Base-by-base conservation (phyloP, 2,888 invertebrate genomes). In the Dusona sp. region DNA sequence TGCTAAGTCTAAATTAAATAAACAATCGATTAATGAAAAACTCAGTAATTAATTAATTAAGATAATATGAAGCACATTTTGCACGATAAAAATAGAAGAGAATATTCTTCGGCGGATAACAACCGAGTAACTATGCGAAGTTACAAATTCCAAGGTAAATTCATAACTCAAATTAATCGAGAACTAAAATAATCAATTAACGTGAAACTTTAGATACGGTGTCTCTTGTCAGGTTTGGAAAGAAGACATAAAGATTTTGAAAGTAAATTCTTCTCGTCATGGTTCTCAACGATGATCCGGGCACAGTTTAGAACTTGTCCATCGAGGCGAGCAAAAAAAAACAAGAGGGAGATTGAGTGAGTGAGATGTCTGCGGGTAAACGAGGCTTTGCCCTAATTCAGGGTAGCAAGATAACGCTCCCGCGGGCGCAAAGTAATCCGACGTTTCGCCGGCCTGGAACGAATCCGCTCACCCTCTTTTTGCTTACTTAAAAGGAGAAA, bases 351-450 rank as follows among this genome's bases (percentile, higher is more conserved):
- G 68, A 25, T 51, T 19, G 81, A 67, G 80, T 19, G 79, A 73
- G 65, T 22, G 73, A 67, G 78, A 73, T 61, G 82, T 79, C 75
- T 79, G 79, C 36, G 85, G 74, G 82, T 74, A 83, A 86, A 86
- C 75, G 85, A 83, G 83, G 83, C 85, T 86, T 75, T 79, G 83
- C 82, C 85, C 85, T 86, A 86, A 86, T 83, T 86, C 79, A 70
- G 64, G 75, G 74, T 74, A 82, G 85, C 68, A 74, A 82, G 85
- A 85, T 85, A 85, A 85, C 85, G 82, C 85, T 83, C 85, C 82
- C 82, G 79, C 75, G 82, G 85, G 85, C 85, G 79, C 70, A 79
- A 79, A 83, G 85, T 85, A 85, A 85, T 85, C 82, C 85, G 75
- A 75, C 82, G 79, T 79, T 82, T 79, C 79, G 82, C 64, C 73